Percentiles rank a stretch among this genome's conserved stretches.
Conservation (phyloP, 2,113 vertebrate species). For the Chloropsis cyanopogon region DNA sequence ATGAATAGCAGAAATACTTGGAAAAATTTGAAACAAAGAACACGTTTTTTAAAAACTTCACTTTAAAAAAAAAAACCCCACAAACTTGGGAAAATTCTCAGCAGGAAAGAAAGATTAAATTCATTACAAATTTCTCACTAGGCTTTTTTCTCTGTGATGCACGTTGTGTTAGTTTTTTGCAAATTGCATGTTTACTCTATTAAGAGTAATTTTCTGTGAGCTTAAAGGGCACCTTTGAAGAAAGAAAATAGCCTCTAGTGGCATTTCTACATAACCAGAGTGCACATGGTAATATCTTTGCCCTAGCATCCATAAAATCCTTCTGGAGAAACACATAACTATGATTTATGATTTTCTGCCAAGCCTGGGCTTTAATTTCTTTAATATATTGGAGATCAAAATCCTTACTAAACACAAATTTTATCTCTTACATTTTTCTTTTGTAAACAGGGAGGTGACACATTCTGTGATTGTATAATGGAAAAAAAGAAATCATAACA, state of each 20-base stretch:
- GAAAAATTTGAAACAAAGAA: background rate
- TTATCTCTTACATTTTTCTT: slow-evolving; percentile 56
- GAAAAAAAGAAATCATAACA: slow-evolving; percentile 51
- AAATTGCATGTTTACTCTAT: slow-evolving; percentile 45
- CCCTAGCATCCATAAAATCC: slow-evolving; percentile 47
- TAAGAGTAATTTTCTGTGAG: slow-evolving; percentile 49
- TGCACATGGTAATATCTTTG: slow-evolving; percentile 44
- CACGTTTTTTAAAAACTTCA: accelerated
- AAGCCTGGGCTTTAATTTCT: slow-evolving; percentile 28
- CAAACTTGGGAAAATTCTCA: background rate
- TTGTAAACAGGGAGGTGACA: slow-evolving; percentile 47
- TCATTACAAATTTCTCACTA: background rate
- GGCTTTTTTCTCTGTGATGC: background rate
- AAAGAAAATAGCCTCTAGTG: slow-evolving; percentile 47
- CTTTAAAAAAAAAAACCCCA: background rate
- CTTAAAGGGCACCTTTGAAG: slow-evolving; percentile 57
- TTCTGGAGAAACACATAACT: slow-evolving; percentile 51
- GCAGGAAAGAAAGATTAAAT: background rate
- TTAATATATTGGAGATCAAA: slow-evolving; percentile 65
- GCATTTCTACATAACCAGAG: slow-evolving; percentile 33
- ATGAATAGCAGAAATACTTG: background rate
- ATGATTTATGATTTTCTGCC: slow-evolving; percentile 67
- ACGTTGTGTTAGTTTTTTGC: slow-evolving; percentile 11
- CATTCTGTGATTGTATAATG: slow-evolving; percentile 38
- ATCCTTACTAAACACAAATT: slow-evolving; percentile 62